Percentiles rank a stretch among this genome's conserved stretches.
Conservation (phyloP, 2,888 invertebrate genomes). For the Acleris literana region DNA sequence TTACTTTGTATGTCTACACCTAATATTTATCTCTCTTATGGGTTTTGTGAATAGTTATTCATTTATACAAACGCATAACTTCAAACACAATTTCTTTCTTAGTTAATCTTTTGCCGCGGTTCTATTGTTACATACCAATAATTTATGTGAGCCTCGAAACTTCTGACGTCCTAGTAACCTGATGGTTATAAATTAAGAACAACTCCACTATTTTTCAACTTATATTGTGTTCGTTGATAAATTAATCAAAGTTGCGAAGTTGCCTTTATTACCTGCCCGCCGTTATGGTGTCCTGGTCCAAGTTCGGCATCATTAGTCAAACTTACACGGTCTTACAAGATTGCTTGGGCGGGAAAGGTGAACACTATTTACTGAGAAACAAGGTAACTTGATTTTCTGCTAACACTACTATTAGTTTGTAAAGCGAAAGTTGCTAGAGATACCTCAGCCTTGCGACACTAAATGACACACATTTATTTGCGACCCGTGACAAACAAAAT, state of each 20-base stretch:
- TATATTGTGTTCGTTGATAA: conserved; percentile 45
- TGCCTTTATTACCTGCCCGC: conserved; percentile 21
- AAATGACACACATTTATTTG: too few relatives aligned
- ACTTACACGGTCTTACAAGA: conserved; percentile 2
- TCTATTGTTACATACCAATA: not conserved
- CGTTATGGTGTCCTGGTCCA: conserved; percentile 2
- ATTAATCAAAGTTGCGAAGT: conserved; percentile 47
- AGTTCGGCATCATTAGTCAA: conserved; percentile 19
- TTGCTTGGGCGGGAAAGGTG: conserved; percentile 7
- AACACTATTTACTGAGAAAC: not conserved
- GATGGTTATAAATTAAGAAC: conserved; percentile 29
- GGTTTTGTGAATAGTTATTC: too few relatives aligned
- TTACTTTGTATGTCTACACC: too few relatives aligned
- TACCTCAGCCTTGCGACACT: too few relatives aligned
- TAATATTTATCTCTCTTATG: not conserved
- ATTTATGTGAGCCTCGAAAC: conserved; percentile 9
- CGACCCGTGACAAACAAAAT: too few relatives aligned
- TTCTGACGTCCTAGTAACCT: conserved; percentile 15
- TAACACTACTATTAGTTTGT: too few relatives aligned
- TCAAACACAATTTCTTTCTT: too few relatives aligned
- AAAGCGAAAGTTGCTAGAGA: too few relatives aligned
- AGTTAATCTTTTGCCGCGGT: not conserved
- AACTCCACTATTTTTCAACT: conserved; percentile 46
- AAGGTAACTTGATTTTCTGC: not conserved
- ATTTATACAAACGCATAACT: too few relatives aligned